Evolutionary conservation across 2,797 vertebrate species (phyloP).

Genomic region (Brachyrhaphis roseni): DNA sequence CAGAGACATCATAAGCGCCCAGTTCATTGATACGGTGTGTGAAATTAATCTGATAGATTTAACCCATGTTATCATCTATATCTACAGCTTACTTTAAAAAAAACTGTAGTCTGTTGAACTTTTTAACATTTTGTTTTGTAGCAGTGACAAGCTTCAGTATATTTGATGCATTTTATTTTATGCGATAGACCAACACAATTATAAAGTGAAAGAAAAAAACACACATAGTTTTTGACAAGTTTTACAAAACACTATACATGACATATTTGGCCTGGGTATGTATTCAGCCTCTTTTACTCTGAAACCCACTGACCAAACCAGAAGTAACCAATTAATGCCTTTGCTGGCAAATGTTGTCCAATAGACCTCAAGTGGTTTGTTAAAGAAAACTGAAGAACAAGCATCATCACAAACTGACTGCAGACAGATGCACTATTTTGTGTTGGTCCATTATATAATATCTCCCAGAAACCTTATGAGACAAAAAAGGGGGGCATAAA

Average conservation of each 20-base stretch:
- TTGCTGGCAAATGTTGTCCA: neutral
- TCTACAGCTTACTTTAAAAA: neutral
- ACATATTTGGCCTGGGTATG: neutral
- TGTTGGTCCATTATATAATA: neutral
- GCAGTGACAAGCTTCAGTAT: neutral
- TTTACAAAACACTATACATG: neutral
- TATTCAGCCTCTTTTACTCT: neutral
- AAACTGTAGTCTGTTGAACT: neutral
- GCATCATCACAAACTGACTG: neutral
- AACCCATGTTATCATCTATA: neutral
- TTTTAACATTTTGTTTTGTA: neutral
- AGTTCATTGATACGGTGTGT: constrained; percentile 86
- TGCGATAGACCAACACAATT: neutral
- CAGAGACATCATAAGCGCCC: constrained; percentile 81
- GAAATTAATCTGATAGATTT: neutral
- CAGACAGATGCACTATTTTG: neutral
- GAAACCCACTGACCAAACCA: neutral
- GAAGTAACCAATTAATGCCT: neutral
- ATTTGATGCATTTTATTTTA: neutral
- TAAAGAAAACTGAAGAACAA: neutral
- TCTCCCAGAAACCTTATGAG: neutral
- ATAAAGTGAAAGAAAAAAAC: neutral
- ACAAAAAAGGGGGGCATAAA: neutral
- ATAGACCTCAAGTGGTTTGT: neutral
- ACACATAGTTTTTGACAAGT: neutral